Conservation (phyloP, 2,797 vertebrate species). For the Sciurus carolinensis region DNA sequence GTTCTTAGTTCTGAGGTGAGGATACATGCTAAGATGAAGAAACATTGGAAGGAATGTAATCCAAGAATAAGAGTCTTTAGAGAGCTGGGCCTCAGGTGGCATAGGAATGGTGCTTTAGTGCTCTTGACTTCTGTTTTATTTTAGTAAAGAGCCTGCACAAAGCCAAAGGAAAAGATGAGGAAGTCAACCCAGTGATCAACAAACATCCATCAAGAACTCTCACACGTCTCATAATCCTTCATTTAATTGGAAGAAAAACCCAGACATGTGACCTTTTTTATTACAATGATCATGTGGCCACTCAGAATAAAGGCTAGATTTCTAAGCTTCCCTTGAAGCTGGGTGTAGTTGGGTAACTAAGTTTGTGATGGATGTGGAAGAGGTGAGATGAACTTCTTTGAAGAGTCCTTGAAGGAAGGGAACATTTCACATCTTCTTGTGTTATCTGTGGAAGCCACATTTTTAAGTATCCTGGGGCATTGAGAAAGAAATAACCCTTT, state of each 20-base stretch:
- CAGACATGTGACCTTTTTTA: background rate
- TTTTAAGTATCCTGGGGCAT: background rate
- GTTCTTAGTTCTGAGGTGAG: background rate
- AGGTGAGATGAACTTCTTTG: background rate
- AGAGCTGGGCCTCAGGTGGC: background rate
- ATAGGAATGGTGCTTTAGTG: background rate
- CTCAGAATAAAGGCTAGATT: background rate
- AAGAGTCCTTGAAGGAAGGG: background rate
- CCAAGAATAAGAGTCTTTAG: background rate
- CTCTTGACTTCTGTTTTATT: background rate
- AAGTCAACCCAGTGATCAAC: background rate
- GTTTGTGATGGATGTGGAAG: background rate
- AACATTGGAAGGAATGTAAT: background rate
- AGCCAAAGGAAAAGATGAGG: background rate
- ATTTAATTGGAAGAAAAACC: slow-evolving; percentile 7
- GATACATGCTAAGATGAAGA: background rate
- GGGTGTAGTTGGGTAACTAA: background rate
- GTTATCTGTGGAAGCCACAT: background rate
- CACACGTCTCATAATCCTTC: background rate
- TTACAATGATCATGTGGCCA: background rate
- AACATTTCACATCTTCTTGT: background rate
- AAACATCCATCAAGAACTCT: background rate
- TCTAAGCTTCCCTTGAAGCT: background rate
- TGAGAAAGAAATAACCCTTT: background rate
- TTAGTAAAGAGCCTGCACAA: background rate